Percentiles rank a stretch among this genome's conserved stretches.
These are phyloP conservation scores for Agelaius tricolor DNA, from an alignment of 2,113 vertebrate genomes.

Conservation along the genomic window DNA sequence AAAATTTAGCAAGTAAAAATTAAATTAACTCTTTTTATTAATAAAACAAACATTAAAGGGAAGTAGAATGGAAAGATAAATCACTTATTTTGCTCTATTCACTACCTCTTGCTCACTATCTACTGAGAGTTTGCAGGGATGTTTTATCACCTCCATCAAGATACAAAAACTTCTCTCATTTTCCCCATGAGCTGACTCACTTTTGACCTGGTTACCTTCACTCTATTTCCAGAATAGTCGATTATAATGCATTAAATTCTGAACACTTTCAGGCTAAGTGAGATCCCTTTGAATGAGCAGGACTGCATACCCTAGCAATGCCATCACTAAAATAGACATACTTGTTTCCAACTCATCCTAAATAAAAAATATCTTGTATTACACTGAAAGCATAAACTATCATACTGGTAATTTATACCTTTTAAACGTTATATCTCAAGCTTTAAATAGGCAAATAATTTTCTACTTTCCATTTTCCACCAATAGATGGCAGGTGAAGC, in stretches of 20 bases:
- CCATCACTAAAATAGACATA: background rate
- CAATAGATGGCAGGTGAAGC: conserved; percentile 58
- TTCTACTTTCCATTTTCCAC: background rate
- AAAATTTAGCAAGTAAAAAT: background rate
- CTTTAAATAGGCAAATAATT: background rate
- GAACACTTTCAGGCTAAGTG: background rate
- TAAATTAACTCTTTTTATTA: background rate
- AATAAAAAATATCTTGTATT: background rate
- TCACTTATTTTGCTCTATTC: background rate
- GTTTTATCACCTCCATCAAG: background rate
- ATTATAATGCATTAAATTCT: background rate
- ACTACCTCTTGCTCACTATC: background rate
- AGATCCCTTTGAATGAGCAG: background rate
- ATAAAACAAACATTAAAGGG: background rate
- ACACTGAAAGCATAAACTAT: background rate
- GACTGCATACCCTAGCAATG: background rate
- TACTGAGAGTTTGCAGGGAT: background rate
- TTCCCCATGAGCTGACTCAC: background rate
- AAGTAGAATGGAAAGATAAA: background rate
- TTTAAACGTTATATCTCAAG: background rate
- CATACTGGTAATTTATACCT: background rate
- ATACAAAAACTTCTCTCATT: background rate
- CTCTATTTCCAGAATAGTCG: background rate
- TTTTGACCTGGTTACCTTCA: background rate
- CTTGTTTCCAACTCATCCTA: background rate